Conservation (phyloP, 2,113 vertebrate species). For the Pseudorectes ferrugineus region DNA sequence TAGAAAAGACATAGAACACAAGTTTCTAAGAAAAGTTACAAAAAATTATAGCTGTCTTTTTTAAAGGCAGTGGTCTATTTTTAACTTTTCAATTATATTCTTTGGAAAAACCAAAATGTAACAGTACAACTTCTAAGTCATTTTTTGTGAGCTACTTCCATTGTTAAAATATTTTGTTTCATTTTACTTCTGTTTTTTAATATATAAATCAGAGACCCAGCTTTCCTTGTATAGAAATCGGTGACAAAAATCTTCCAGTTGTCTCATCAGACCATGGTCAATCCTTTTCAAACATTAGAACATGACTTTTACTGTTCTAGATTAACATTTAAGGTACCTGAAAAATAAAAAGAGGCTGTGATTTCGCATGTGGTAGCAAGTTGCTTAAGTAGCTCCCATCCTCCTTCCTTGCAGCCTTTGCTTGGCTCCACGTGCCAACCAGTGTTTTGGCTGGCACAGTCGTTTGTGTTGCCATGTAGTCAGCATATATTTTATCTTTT, state of each 20-base stretch:
- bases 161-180: not conserved
- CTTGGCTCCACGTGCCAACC: not conserved
- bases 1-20: not conserved
- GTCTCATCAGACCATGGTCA: not conserved
- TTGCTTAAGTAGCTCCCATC: not conserved
- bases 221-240: not conserved
- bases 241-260: not conserved
- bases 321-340: not conserved
- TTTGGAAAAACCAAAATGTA: not conserved
- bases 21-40: not conserved
- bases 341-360: not conserved
- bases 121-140: not conserved
- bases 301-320: not conserved
- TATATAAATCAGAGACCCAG: not conserved
- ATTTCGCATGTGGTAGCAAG: not conserved
- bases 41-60: not conserved
- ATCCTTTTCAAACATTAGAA: not conserved
- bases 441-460: slow-evolving; percentile 18
- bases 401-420: not conserved
- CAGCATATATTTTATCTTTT: slow-evolving; percentile 43
- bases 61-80: not conserved
- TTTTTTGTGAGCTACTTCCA: not conserved
- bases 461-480: not conserved
- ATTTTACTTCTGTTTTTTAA: not conserved
- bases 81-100: not conserved